Base-by-base conservation (phyloP, 2,888 invertebrate species). In the Megastigmus dorsalis region DNA sequence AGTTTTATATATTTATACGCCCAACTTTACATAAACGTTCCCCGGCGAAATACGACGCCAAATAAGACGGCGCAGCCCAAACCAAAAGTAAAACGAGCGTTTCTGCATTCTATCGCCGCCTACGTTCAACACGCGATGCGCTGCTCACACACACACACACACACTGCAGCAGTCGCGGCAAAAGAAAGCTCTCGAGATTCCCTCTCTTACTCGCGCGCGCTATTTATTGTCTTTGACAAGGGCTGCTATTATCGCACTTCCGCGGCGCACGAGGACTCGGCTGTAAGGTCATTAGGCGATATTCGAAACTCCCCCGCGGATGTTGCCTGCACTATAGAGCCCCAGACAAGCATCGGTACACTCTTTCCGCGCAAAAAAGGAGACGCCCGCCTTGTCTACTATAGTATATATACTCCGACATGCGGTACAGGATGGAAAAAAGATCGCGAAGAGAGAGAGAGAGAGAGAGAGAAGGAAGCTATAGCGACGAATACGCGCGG, bases 201-300 rank as follows among this genome's bases (percentile, higher is more conserved):
- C 59, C n/a, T n/a, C n/a, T n/a, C n/a, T n/a, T n/a, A n/a, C n/a
- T n/a, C n/a, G n/a, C n/a, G n/a, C 63, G 55, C 57, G 69, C 65
- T 69, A 74, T 74, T 75, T 75, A 75, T 71, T 67, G 71, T 62
- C 75, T 71, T 67, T 71, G 75, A 60, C 62, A 62, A 62, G 67
- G 23, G 50, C 43, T 33, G 55, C 71, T 63, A 70, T 65, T 74
- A 74, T 69, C 57, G 50, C 50, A 36, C 20, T 9, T 9, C 43
- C 13, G 9, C 18, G 7, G 9, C 18, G 7, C 23, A 1, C 33
- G 63, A 4, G 60, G 9, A 69, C 18, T 71, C 20, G 38, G 15
- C 62, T 26, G 41, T 26, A 20, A 48, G 62, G 55, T 74, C 74
- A 63, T 74, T 74, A 74, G 57, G 74, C 50, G 69, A 74, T 70